These are phyloP conservation scores for Drosophila pseudoananassae DNA, from an alignment of 1,140 invertebrate species.

Conservation along the genomic window DNA sequence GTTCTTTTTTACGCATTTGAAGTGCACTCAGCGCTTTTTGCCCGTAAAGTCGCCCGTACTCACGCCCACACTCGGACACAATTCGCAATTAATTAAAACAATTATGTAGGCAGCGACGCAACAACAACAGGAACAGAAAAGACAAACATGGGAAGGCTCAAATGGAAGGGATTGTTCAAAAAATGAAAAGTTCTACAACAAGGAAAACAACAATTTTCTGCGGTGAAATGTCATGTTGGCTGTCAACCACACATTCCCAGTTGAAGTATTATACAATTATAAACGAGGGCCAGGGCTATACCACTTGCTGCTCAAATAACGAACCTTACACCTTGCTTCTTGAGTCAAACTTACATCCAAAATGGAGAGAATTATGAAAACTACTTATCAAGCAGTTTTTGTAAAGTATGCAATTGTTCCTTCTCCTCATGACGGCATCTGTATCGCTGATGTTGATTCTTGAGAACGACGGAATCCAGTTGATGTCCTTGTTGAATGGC, in stretches of 20 bases:
- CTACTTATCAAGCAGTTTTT: conserved; percentile 1
- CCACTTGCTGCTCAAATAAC: conserved; percentile 14
- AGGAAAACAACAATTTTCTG: conserved; percentile 44
- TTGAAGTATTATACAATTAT: conserved; percentile 70
- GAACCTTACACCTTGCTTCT: conserved; percentile 39
- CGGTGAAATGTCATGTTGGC: conserved; percentile 75
- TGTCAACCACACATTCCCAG: conserved; percentile 66
- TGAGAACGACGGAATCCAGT: conserved; percentile 2
- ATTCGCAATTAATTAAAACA: conserved; percentile 79
- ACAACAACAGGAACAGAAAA: conserved; percentile 41
- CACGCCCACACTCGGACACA: conserved; percentile 35
- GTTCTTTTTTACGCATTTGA: conserved; percentile 72
- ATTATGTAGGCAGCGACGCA: conserved; percentile 59
- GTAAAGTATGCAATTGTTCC: conserved; percentile 34
- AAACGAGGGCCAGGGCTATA: conserved; percentile 18
- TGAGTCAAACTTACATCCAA: conserved; percentile 25
- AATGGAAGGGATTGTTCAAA: conserved; percentile 4
- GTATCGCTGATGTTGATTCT: conserved; percentile 14
- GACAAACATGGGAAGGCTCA: conserved; percentile 8
- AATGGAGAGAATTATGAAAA: conserved; percentile 24
- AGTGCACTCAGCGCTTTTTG: conserved; percentile 76
- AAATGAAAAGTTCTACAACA: conserved; percentile 16
- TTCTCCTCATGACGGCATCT: conserved; percentile 37
- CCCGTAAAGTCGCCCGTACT: conserved; percentile 38
- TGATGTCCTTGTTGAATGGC: conserved; percentile 22